A percentile compares a stretch with the other conserved stretches of the same genome.
Evolutionary conservation across 2,113 vertebrate species (phyloP).

Genomic region (Glaucomys volans): DNA sequence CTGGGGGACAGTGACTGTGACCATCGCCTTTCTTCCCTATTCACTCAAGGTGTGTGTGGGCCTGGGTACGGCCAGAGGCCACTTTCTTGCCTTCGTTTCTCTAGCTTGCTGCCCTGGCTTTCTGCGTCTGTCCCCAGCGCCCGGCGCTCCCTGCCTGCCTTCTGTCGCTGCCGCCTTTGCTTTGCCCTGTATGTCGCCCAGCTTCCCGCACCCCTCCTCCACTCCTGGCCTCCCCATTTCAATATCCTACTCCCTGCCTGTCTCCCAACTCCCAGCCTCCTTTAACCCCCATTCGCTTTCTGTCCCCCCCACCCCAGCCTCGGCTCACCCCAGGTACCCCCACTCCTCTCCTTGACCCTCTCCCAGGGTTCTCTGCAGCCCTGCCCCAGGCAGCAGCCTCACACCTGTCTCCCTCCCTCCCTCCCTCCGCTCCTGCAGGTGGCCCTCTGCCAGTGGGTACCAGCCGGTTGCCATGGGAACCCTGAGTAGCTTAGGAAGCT

Average conservation of each 20-base stretch:
- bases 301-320: not conserved
- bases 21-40: not conserved
- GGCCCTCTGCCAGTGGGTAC: conserved; percentile 69
- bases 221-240: not conserved
- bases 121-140: not conserved
- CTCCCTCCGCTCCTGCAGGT: conserved; percentile 64
- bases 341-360: not conserved
- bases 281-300: not conserved
- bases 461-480: conserved; percentile 81
- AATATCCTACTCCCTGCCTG: not conserved
- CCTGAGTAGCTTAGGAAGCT: conserved; percentile 76
- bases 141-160: not conserved
- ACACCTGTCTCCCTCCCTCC: conserved; percentile 69
- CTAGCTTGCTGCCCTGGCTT: not conserved
- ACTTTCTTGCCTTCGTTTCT: not conserved
- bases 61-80: no score
- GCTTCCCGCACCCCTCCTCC: not conserved
- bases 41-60: not conserved
- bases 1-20: accelerated
- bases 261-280: not conserved
- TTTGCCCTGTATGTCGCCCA: not conserved
- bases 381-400: conserved; percentile 23
- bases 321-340: not conserved
- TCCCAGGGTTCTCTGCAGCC: not conserved
- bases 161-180: not conserved